These are phyloP conservation scores for Andrena cerasifolii DNA, from an alignment of 1,140 invertebrate genomes.

Conservation along the genomic window DNA sequence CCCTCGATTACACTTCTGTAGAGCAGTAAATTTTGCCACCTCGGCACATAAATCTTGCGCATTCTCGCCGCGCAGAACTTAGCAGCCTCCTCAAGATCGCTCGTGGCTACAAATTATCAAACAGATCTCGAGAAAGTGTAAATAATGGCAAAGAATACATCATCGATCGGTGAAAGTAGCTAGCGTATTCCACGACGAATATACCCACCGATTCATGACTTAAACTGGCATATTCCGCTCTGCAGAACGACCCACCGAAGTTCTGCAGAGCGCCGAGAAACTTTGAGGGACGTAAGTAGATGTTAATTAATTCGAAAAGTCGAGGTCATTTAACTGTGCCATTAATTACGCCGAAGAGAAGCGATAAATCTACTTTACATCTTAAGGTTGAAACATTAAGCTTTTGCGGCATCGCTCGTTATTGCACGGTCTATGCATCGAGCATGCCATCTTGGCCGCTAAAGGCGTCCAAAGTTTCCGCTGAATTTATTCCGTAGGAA, in stretches of 20 bases:
- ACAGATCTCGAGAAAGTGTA: neutral
- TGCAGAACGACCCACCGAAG: too few relatives aligned
- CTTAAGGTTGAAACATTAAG: neutral
- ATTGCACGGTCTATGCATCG: neutral
- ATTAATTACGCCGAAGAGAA: neutral
- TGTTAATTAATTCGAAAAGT: neutral
- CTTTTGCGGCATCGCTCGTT: neutral
- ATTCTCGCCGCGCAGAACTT: too few relatives aligned
- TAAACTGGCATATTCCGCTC: too few relatives aligned
- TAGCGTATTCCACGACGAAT: too few relatives aligned
- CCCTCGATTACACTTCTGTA: neutral
- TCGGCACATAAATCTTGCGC: neutral
- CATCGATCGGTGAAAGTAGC: neutral
- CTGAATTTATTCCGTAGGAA: too few relatives aligned
- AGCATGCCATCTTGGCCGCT: too few relatives aligned
- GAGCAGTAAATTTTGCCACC: too few relatives aligned
- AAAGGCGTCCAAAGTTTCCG: too few relatives aligned
- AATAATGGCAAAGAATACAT: neutral
- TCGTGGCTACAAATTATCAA: too few relatives aligned
- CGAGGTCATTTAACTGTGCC: neutral
- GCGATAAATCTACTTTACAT: neutral
- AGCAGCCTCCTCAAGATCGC: too few relatives aligned
- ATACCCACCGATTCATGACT: too few relatives aligned
- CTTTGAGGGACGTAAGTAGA: neutral
- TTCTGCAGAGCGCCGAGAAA: too few relatives aligned